phyloP scores from a whole-genome alignment of 2,888 invertebrate species.

The Fissipunctia ypsillon region DNA sequence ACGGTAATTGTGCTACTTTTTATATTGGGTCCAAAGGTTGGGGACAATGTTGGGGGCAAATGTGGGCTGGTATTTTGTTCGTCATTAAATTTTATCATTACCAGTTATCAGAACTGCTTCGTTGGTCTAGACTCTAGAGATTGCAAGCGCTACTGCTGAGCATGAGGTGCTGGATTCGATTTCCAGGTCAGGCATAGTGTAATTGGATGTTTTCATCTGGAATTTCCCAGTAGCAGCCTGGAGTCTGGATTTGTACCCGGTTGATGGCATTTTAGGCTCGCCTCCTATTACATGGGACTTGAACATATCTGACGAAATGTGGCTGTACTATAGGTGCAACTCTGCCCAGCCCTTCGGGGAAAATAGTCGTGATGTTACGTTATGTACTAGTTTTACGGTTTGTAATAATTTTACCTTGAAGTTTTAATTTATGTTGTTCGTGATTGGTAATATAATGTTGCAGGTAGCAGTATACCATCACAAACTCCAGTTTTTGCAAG shows the following conservation, averaged over 20 bases:
- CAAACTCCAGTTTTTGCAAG: not conserved
- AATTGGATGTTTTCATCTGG: not conserved
- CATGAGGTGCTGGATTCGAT: not conserved
- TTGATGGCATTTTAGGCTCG: not conserved
- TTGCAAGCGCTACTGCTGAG: not conserved
- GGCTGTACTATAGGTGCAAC: not conserved
- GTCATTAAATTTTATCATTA: too few relatives aligned
- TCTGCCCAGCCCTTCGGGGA: not conserved
- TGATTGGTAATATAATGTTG: not conserved
- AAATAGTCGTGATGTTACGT: not conserved
- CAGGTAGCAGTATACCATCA: too few relatives aligned
- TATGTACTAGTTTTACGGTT: not conserved
- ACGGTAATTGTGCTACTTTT: conserved; percentile 20
- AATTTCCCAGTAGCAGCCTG: not conserved
- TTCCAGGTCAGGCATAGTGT: not conserved
- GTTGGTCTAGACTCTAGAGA: not conserved
- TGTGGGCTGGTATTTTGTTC: not conserved
- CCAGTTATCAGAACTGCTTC: not conserved
- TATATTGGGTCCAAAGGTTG: conserved; percentile 23
- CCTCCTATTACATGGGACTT: not conserved
- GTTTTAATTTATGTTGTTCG: not conserved
- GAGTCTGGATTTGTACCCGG: not conserved
- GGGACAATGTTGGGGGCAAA: conserved; percentile 2
- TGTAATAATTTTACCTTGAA: not conserved
- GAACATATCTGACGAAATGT: not conserved